Conservation (phyloP, 53 echinoderm and acorn worm species). For the Mesocentrotus franciscanus region DNA sequence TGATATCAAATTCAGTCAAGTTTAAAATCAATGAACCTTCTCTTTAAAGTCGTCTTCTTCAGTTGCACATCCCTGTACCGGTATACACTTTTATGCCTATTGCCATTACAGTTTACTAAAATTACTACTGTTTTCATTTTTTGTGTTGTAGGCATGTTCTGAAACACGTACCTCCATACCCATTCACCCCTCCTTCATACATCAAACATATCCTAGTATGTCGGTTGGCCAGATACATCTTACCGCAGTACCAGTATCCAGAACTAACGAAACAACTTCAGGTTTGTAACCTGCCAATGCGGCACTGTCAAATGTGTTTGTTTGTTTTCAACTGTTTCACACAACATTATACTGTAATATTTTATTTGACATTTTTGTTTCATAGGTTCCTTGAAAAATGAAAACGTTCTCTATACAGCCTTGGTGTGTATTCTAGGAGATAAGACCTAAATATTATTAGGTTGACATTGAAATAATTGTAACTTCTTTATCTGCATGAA, state of each 20-base stretch:
- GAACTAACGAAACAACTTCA: slow-evolving; percentile 25
- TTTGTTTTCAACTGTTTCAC: too few relatives aligned
- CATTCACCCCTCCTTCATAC: slow-evolving; percentile 25
- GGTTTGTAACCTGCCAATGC: not conserved
- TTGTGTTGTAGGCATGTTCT: slow-evolving; percentile 30
- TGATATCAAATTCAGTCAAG: too few relatives aligned
- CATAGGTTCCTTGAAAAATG: too few relatives aligned
- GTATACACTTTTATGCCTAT: too few relatives aligned
- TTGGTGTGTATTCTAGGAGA: not conserved
- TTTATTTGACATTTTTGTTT: too few relatives aligned
- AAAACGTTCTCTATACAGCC: not conserved
- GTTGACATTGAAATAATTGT: not conserved
- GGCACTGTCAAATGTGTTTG: not conserved
- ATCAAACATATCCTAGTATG: slow-evolving; percentile 37
- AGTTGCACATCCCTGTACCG: too few relatives aligned
- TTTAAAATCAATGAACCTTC: too few relatives aligned
- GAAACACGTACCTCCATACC: slow-evolving; percentile 1
- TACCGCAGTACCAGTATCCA: not conserved
- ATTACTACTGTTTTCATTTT: not conserved
- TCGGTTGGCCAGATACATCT: slow-evolving; percentile 42
- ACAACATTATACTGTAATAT: too few relatives aligned
- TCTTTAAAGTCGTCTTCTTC: too few relatives aligned
- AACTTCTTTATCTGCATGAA: not conserved
- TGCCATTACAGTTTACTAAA: too few relatives aligned
- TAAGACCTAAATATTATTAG: not conserved